Evolutionary conservation across 2,797 vertebrate genomes (phyloP), one percentile per base, ranked within the genome.

Genomic region (Enteromius afrohamiltoni): DNA sequence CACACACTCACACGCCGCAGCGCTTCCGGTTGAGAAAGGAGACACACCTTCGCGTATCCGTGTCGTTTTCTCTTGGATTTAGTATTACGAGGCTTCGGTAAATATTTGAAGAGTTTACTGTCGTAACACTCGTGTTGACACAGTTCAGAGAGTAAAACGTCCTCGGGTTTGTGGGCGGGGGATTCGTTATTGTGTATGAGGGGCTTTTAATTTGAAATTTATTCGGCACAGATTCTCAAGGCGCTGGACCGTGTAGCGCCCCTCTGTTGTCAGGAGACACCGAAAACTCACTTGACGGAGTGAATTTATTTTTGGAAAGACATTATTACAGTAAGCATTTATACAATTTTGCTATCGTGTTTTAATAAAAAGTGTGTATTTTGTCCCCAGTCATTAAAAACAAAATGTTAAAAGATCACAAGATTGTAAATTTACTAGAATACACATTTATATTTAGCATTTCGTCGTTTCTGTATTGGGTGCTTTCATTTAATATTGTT

Each of bases 121-220:
- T 21, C 21, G 7, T 13, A 2, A 1, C 6, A 10, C 26, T 0
- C 13, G 10, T 74, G 29, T 65, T 9, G 21, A 6, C 62, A 37
- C 55, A 19, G 4, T 3, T 16, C 7, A 11, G 19, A 71, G 14
- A 70, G 37, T 11, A 31, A 73, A 62, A 10, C 34, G 23, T 7
- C 67, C 16, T 60, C 34, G 34, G 9, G 8, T 13, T 64, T 31
- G 26, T 45, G 53, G 69, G 40, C 26, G 55, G 55, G 17, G 8
- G 49, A 21, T 13, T 58, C 13, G 10, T 49, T 14, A 40, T 2
- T 13, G 13, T 51, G 19, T 21, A 7, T 8, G 58, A 3, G 4
- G 5, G 70, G 37, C 80, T 29, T 82, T 75, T 82, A 82, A 13
- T 75, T 75, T 75, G 80, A 37, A 74, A 37, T 62, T 4, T 29